These are phyloP conservation scores for Hiodon alosoides DNA, from an alignment of 2,113 vertebrate genomes.

Conservation along the genomic window DNA sequence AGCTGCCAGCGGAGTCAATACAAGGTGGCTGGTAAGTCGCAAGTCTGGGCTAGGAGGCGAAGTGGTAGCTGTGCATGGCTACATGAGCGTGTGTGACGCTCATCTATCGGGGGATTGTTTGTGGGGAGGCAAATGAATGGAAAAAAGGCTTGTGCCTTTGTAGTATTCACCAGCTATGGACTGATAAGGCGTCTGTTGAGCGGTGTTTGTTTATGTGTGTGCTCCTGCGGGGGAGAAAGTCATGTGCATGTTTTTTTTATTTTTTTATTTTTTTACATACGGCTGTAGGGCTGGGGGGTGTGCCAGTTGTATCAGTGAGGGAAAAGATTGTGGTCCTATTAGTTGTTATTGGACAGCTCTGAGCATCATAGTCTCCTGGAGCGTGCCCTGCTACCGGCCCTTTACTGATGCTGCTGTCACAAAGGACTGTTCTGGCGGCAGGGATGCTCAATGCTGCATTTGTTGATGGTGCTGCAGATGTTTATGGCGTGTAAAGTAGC, in stretches of 20 bases:
- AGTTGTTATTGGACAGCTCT: not conserved
- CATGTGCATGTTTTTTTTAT: not conserved
- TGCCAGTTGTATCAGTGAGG: constrained; percentile 1
- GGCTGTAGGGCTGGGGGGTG: not conserved
- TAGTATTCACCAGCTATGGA: not conserved
- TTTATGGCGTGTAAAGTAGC: constrained; percentile 11
- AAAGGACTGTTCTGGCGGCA: not conserved
- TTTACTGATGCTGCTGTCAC: not conserved
- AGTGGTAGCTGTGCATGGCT: not conserved
- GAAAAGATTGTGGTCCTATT: not conserved
- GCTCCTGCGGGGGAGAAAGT: not conserved
- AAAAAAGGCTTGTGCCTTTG: not conserved
- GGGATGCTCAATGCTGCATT: not conserved
- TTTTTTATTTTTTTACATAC: not conserved
- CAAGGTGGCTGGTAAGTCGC: constrained; percentile 48
- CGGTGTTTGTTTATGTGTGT: constrained; percentile 4
- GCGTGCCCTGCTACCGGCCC: constrained; percentile 27
- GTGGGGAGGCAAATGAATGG: not conserved
- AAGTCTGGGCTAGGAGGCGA: constrained; percentile 7
- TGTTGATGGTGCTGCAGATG: constrained; percentile 1
- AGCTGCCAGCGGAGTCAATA: constrained; percentile 26
- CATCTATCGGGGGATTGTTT: not conserved
- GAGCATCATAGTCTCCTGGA: constrained; percentile 1
- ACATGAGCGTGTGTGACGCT: not conserved
- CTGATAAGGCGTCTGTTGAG: not conserved